These are phyloP conservation scores for Sprattus sprattus DNA, from an alignment of 2,113 vertebrate genomes.

Conservation along the genomic window DNA sequence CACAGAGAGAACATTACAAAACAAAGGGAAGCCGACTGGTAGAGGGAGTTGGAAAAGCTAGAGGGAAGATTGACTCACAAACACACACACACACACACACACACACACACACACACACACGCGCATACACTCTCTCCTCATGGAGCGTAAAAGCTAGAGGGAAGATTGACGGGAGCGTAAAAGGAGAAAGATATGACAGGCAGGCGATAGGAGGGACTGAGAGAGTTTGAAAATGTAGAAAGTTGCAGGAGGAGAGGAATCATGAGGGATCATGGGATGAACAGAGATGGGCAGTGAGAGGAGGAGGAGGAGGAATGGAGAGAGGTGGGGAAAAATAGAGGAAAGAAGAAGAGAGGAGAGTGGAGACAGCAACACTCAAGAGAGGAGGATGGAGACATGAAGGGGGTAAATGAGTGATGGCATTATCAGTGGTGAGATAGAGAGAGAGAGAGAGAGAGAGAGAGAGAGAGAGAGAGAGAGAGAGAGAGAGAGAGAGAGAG, in stretches of 20 bases:
- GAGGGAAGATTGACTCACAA: background rate
- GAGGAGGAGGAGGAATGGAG: conserved; percentile 50
- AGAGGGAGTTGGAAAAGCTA: background rate
- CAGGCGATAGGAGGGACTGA: conserved; percentile 55
- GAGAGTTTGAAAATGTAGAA: background rate
- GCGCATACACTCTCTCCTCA: no score
- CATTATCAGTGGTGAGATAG: background rate
- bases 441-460: background rate
- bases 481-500: background rate
- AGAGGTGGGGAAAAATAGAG: background rate
- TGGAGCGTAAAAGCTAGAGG: no score
- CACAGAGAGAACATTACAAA: background rate
- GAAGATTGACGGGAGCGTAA: background rate
- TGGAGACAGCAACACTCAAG: background rate
- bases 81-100: no score
- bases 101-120: no score
- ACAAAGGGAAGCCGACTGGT: conserved; percentile 46
- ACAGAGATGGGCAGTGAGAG: conserved; percentile 49
- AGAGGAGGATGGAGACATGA: conserved; percentile 1
- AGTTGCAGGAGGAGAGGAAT: background rate
- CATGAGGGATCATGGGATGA: background rate
- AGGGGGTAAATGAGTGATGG: conserved; percentile 10
- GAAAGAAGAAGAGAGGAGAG: background rate
- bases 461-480: background rate
- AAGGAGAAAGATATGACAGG: background rate